phyloP scores from a whole-genome alignment of 2,113 vertebrate genomes.

The Acanthisitta chloris region DNA sequence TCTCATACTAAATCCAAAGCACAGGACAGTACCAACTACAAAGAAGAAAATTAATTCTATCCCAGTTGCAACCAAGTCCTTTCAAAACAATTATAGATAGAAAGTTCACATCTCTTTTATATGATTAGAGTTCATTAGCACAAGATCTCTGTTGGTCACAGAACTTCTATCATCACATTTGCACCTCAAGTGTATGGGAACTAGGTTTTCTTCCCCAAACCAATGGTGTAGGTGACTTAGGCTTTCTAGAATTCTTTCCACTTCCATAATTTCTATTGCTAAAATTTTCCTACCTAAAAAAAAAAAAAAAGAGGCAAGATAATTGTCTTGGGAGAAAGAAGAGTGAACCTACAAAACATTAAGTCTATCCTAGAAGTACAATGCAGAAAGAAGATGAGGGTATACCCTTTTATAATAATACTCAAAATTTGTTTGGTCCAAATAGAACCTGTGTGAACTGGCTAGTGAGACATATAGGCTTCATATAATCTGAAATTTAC shows the following conservation, averaged over 20 bases:
- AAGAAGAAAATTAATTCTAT: neutral
- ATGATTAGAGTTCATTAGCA: neutral
- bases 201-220: neutral
- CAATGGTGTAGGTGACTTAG: neutral
- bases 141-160: neutral
- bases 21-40: neutral
- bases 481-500: neutral
- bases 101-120: neutral
- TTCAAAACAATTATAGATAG: neutral
- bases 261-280: neutral
- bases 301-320: neutral
- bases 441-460: neutral
- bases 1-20: neutral
- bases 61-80: neutral
- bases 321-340: neutral
- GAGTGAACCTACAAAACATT: neutral
- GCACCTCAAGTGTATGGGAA: neutral
- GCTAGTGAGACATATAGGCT: neutral
- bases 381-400: neutral
- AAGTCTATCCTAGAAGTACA: neutral
- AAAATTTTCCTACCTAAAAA: neutral
- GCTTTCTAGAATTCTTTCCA: neutral
- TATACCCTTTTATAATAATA: neutral
- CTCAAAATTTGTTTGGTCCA: neutral
- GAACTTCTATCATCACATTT: neutral